These are phyloP conservation scores for Zaprionus inermis DNA, from an alignment of 1,140 invertebrate species.

Conservation along the genomic window DNA sequence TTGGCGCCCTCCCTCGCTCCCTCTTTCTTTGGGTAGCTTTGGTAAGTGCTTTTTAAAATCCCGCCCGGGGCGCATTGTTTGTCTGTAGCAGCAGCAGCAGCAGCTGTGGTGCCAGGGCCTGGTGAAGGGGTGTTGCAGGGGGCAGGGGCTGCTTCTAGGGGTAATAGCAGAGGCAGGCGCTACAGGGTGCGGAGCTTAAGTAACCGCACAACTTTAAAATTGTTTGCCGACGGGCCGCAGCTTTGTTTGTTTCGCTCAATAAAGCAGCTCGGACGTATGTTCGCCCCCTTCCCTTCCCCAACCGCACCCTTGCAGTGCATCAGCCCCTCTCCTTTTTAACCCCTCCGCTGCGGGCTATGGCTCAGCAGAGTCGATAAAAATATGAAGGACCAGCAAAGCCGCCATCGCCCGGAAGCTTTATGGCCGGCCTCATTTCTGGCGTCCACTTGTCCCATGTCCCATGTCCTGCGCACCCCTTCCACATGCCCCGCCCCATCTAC, in stretches of 20 bases:
- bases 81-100: constrained; percentile 65
- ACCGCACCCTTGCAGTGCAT: no score
- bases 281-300: constrained; percentile 19
- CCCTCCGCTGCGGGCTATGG: constrained; percentile 12
- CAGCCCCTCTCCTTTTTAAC: constrained; percentile 2
- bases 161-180: constrained; percentile 32
- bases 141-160: constrained; percentile 14
- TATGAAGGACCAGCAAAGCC: constrained; percentile 55
- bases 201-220: constrained; percentile 80
- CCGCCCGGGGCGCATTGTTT: constrained; percentile 70
- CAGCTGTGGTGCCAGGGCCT: constrained; percentile 49
- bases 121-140: background rate
- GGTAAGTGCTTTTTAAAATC: constrained; percentile 80
- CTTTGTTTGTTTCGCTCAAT: constrained; percentile 77
- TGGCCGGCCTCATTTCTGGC: constrained; percentile 29
- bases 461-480: no score
- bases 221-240: constrained; percentile 46
- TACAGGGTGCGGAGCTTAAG: constrained; percentile 43
- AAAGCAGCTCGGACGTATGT: constrained; percentile 77
- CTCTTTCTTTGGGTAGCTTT: constrained; percentile 50
- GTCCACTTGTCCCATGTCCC: constrained; percentile 1
- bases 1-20: background rate
- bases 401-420: constrained; percentile 40
- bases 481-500: constrained; percentile 22
- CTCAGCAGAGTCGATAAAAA: constrained; percentile 51